A percentile compares a stretch with the other conserved stretches of the same genome.
These are phyloP conservation scores for Turritopsis rubra DNA, from an alignment of 30 jellyfish, hydroid and myxozoan genomes.

Conservation along the genomic window DNA sequence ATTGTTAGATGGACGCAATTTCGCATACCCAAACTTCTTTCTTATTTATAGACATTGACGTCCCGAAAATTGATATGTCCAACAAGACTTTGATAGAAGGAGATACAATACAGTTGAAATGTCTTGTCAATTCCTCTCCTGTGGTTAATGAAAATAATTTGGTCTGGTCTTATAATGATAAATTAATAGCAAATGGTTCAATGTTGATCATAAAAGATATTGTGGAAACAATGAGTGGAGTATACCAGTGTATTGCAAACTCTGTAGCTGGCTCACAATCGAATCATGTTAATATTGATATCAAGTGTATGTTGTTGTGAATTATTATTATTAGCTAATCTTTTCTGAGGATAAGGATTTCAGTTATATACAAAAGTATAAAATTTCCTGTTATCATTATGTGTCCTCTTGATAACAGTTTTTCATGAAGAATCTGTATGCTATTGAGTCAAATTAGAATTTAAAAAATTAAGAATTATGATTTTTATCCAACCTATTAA, in stretches of 20 bases:
- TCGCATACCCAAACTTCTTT: no score
- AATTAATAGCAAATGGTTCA: not conserved
- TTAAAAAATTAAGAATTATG: no score
- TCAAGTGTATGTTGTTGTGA: not conserved
- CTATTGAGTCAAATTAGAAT: no score
- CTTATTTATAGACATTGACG: not conserved
- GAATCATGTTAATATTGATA: not conserved
- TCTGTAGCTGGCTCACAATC: constrained; percentile 8
- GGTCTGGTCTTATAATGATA: not conserved
- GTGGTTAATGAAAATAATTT: not conserved
- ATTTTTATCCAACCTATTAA: no score
- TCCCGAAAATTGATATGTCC: constrained; percentile 2
- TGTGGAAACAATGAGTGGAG: not conserved
- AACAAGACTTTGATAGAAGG: not conserved
- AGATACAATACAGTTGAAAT: not conserved
- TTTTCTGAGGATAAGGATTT: no score
- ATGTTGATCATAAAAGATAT: not conserved
- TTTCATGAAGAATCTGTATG: no score
- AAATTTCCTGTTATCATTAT: no score
- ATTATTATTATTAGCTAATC: no score
- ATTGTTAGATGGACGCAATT: no score
- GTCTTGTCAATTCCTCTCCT: not conserved
- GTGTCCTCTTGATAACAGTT: no score
- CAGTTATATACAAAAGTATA: no score
- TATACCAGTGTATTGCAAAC: constrained; percentile 5